These are phyloP conservation scores for Lithophane ornitopus DNA, from an alignment of 2,888 invertebrate genomes.

Conservation along the genomic window DNA sequence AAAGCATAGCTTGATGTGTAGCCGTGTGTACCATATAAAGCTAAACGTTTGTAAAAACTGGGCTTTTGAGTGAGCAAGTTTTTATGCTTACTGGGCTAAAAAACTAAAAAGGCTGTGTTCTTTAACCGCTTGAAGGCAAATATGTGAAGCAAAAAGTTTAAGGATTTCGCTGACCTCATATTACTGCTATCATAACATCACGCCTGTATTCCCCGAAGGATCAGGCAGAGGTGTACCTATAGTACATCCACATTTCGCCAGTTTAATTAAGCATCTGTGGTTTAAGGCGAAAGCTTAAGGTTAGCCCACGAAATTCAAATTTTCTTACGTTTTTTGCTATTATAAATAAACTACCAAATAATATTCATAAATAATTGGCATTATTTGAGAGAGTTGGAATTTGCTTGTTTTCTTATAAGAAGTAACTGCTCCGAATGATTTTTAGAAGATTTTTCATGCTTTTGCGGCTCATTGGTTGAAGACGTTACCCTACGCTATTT, in stretches of 20 bases:
- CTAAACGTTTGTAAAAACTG: constrained; percentile 7
- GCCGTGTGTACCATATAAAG: constrained; percentile 16
- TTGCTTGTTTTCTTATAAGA: not conserved
- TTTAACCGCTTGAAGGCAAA: constrained; percentile 21
- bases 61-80: constrained; percentile 32
- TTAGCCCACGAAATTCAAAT: too few species aligned
- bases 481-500: not conserved
- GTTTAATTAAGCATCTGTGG: not conserved
- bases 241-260: too few species aligned
- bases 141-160: constrained; percentile 29
- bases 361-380: not conserved
- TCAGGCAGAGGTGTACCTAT: not conserved
- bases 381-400: not conserved
- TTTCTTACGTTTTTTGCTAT: too few species aligned
- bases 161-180: not conserved
- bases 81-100: constrained; percentile 25
- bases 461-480: not conserved
- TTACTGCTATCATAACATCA: not conserved
- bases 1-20: too few species aligned
- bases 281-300: too few species aligned
- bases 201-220: not conserved
- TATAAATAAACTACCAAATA: not conserved
- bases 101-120: constrained; percentile 11
- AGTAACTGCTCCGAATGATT: not conserved
- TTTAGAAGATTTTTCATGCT: not conserved